Evolutionary conservation across 2,797 vertebrate species (phyloP), one percentile per base, ranked within the genome.

Genomic region (Lacerta viridis): DNA sequence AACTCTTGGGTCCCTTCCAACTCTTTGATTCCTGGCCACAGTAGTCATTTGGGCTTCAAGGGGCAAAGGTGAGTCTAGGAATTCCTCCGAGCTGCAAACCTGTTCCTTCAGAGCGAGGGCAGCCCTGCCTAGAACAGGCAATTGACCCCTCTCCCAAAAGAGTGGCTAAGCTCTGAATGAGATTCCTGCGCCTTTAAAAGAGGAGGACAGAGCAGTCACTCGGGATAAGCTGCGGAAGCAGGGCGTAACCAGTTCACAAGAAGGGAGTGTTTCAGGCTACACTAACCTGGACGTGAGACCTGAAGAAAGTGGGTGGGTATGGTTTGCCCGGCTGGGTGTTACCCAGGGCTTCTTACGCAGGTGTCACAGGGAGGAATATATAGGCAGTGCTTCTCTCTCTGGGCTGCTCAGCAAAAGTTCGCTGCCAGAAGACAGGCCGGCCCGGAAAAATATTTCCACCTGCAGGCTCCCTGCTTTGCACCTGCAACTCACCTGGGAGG

Each of bases 391-490:
- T 78, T 78, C 0, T 39, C 0, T 72, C 68, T 59, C 87, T n/a
- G 72, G 66, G 17, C 84, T 39, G 81, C 20, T 11, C n/a, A 72
- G 46, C 15, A 64, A 69, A 77, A 27, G 61, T 27, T 10, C 17
- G 25, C 61, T 15, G 46, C 85, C 33, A 80, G 1, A 1, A 39
- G 92, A 0, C 46, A 90, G 89, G 87, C 25, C 27, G 89, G 94
- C 3, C 41, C 46, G 88, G 10, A 11, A 27, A n/a, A 93, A 92
- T 7, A 86, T 79, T 94, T 95, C 94, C 83, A 18, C 90, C 87
- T 92, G 3, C 89, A 68, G 25, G 13, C 68, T 77, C 85, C 82
- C 81, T 91, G 79, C 89, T 33, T 17, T 20, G 9, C 64, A 92
- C 88, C 91, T 92, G 84, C 33, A 25, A 4, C 72, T 1, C 27